These are phyloP conservation scores for Ophioderma brevispina DNA, from an alignment of 35 echinoderm and acorn worm genomes.

Conservation along the genomic window DNA sequence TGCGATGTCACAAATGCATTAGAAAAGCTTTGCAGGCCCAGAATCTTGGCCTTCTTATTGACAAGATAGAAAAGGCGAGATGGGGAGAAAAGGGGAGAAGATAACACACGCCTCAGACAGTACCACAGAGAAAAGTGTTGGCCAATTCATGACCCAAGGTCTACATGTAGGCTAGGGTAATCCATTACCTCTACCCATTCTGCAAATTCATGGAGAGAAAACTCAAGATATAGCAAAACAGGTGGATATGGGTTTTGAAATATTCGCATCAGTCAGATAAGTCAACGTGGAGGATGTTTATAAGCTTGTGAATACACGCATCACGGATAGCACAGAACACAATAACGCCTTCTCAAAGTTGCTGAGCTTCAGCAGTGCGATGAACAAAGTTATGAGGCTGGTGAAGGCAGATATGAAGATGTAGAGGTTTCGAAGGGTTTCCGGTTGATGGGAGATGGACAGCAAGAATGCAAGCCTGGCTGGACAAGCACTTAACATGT, in stretches of 20 bases:
- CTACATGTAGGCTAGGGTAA: neutral
- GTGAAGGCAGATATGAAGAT: slow-evolving; percentile 5
- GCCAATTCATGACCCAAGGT: neutral
- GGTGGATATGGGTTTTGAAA: slow-evolving; percentile 9
- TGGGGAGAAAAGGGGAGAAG: neutral
- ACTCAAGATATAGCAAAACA: slow-evolving; percentile 1
- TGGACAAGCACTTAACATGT: neutral
- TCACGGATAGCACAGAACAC: slow-evolving; percentile 16
- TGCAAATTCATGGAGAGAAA: slow-evolving; percentile 1
- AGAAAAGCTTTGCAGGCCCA: neutral
- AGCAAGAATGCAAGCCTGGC: slow-evolving; percentile 2
- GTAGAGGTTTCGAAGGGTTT: slow-evolving; percentile 5
- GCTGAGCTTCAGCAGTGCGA: slow-evolving; percentile 11
- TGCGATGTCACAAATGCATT: neutral
- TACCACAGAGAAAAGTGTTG: slow-evolving; percentile 2
- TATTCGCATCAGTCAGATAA: neutral
- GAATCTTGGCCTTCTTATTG: neutral
- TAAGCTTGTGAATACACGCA: slow-evolving; percentile 7
- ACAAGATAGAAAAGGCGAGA: neutral
- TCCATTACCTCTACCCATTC: neutral
- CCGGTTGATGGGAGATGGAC: neutral
- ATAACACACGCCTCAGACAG: neutral
- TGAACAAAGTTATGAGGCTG: slow-evolving; percentile 12
- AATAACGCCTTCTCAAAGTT: slow-evolving; percentile 12
- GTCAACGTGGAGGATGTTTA: slow-evolving; percentile 3